Base-by-base conservation (phyloP, 2,888 invertebrate species). In the Epinotia demarniana region DNA sequence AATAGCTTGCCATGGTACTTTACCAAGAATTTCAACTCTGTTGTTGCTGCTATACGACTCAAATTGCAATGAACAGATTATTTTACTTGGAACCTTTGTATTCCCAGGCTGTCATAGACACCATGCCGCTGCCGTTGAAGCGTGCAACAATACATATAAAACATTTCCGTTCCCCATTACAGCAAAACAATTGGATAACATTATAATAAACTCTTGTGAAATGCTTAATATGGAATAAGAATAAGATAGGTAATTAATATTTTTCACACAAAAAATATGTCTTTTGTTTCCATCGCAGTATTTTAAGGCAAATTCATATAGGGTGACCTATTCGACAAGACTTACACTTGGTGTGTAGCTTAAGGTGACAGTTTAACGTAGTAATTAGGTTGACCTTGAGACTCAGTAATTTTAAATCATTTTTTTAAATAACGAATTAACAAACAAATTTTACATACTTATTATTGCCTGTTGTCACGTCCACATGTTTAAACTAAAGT, bases 101-200 rank as follows among this genome's bases (percentile, higher is more conserved):
- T 67, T 39, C 13, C 39, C 33, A 18, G 19, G 13, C 46, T 46
- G 46, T 12, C n/a, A 18, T 18, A 57, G 39, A 19, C 13, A 67
- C n/a, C 23, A 23, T 57, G 57, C 39, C 13, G 8, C 39, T 67
- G 67, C 18, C 67, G 18, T 55, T 55, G 19, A 67, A 8, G 55
- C 33, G 18, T 57, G 18, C 39, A n/a, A 53, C 18, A 55, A 57
- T 67, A n/a, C n/a, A n/a, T n/a, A 57, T 16, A 33, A 57, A 55
- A 55, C 12, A 12, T 66, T 49, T 66, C 18, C 27, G 18, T 39
- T 57, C n/a, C n/a, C 16, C n/a, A 67, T 57, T 18, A 67, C 67
- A 55, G 11, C 18, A 19, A 5, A 3, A 46, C 27, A 13, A 19
- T 46, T 46, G 39, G 1, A 46, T 46, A 46, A 46, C 12, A 46